A percentile compares a stretch with the other conserved stretches of the same genome.
These are phyloP conservation scores for Cinclus mexicanus DNA, from an alignment of 2,113 vertebrate genomes.

Conservation along the genomic window DNA sequence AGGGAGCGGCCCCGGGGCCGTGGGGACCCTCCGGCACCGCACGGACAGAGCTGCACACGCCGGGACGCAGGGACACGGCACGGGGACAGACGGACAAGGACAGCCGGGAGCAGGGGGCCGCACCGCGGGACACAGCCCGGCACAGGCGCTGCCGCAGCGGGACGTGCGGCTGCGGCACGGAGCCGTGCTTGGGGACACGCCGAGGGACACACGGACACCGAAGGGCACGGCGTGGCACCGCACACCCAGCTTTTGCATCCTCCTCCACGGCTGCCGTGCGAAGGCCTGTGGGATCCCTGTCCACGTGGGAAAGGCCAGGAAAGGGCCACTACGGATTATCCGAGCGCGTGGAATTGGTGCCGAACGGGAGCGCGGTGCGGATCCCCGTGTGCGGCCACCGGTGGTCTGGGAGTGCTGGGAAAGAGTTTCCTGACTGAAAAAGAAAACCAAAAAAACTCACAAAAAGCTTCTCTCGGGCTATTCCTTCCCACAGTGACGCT, in stretches of 20 bases:
- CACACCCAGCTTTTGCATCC: fast-evolving
- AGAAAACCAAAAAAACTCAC: neutral
- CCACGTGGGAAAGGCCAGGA: neutral
- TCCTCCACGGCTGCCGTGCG: fast-evolving
- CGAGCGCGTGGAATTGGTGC: neutral
- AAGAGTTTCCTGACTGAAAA: slow-evolving; percentile 41
- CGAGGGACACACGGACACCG: neutral
- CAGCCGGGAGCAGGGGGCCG: neutral
- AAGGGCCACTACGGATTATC: slow-evolving; percentile 29
- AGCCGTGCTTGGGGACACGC: neutral
- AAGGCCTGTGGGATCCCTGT: neutral
- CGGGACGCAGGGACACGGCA: neutral
- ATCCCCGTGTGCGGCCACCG: neutral
- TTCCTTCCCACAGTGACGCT: neutral
- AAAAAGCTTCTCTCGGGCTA: neutral
- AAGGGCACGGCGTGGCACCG: neutral
- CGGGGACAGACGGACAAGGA: neutral
- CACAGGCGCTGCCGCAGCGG: neutral
- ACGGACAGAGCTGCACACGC: fast-evolving
- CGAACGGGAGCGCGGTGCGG: neutral
- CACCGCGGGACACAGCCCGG: neutral
- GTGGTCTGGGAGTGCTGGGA: slow-evolving; percentile 7
- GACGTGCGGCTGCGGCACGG: neutral
- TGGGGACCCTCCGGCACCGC: neutral
- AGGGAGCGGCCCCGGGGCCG: neutral